These are phyloP conservation scores for Vireo griseus DNA, from an alignment of 2,797 vertebrate species.

Conservation along the genomic window DNA sequence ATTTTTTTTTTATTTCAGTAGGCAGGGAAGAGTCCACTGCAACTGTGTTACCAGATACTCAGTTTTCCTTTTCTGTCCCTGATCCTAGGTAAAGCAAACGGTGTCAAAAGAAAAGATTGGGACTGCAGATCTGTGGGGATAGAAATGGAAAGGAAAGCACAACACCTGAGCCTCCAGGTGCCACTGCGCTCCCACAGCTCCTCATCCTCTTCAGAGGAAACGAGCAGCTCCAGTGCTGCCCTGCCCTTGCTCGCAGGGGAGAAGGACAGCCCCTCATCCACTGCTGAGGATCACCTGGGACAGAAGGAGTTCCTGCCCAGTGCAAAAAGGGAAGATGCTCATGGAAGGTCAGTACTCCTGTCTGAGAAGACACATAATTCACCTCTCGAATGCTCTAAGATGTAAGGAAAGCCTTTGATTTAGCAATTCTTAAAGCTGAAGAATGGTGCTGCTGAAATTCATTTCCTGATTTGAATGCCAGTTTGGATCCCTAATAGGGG, in stretches of 20 bases:
- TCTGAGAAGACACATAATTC: neutral
- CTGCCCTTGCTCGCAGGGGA: conserved; percentile 89
- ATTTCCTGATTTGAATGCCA: neutral
- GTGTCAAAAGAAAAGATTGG: conserved; percentile 80
- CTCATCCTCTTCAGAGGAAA: conserved; percentile 93
- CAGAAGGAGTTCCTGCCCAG: conserved; percentile 68
- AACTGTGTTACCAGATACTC: neutral
- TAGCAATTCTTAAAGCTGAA: neutral
- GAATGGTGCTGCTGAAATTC: neutral
- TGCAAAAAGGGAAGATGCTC: conserved; percentile 76
- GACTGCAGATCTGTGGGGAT: conserved; percentile 82
- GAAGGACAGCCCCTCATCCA: conserved; percentile 87
- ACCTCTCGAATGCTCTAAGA: neutral
- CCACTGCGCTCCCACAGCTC: conserved; percentile 92
- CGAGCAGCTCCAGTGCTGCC: conserved; percentile 90
- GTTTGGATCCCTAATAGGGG: neutral
- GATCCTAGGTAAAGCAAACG: conserved; percentile 77
- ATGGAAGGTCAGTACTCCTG: conserved; percentile 80
- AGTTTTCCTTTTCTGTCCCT: neutral
- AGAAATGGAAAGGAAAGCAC: conserved; percentile 84
- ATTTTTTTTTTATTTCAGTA: neutral
- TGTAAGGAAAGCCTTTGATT: neutral
- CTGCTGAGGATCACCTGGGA: conserved; percentile 78
- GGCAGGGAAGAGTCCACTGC: neutral
- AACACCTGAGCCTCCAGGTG: conserved; percentile 90